Base-by-base conservation (phyloP, 2,888 invertebrate species). In the Dryadula phaetusa region DNA sequence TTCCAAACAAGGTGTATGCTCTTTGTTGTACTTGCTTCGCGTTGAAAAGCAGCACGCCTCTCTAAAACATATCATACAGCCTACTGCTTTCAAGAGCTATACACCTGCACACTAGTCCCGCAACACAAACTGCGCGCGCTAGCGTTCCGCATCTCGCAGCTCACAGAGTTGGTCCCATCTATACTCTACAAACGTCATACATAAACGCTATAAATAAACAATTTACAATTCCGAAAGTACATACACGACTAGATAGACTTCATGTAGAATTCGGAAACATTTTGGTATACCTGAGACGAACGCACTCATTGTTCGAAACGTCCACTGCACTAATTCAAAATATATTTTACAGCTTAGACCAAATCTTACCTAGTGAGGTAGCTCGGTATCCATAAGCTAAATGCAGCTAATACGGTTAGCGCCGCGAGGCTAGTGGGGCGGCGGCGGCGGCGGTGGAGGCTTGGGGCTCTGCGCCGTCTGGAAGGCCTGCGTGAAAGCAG, bases 221-320 rank as follows among this genome's bases (percentile, higher is more conserved):
- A 85, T 86, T 84, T 87, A 88, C 85, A 86, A 87, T 90, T 92
- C 92, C 92, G 92, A 92, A 90, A 92, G 90, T 88, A 92, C 92
- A 90, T 92, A 92, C 92, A 91, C 82, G 92, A 92, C 92, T 92
- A 92, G 92, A 92, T 92, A 86, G n/a, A 88, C 85, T 90, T 91
- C 92, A 92, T 92, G 92, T 85, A 92, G 91, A 90, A 90, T 92
- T 92, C 92, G 92, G 92, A 92, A 92, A 85, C 78, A 89, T 88
- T 92, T 91, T 90, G 91, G 90, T 90, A 90, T 87, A 90, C 85
- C 88, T 82, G 82, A 86, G 80, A 87, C 84, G 74, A 86, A 88
- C 86, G 84, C 67, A 61, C 46, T 47, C 40, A 71, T 18, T 28
- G 64, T 58, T 46, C 58, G 53, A 56, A 64, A 68, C 28, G 47